These are phyloP conservation scores for Drosophila lacertosa DNA, from an alignment of 1,140 invertebrate genomes.

Conservation along the genomic window DNA sequence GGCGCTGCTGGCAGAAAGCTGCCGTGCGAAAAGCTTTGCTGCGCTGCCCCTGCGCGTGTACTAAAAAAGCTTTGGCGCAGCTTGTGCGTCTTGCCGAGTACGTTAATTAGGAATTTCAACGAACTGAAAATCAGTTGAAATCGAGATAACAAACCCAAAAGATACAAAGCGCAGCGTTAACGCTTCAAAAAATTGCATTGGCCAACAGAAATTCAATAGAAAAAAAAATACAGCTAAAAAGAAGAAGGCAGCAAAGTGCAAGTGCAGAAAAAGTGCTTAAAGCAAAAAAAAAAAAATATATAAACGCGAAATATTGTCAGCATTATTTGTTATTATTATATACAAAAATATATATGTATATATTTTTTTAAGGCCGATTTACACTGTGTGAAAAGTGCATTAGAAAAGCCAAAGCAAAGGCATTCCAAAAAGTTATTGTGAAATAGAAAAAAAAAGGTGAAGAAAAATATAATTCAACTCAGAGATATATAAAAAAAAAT, in stretches of 20 bases:
- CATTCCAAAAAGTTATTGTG: constrained; percentile 40
- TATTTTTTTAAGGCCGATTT: constrained; percentile 24
- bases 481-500: constrained; percentile 32
- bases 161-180: constrained; percentile 60
- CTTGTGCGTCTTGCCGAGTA: constrained; percentile 53
- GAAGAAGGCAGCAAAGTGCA: constrained; percentile 45
- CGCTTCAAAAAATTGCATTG: constrained; percentile 32
- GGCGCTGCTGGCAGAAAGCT: constrained; percentile 17
- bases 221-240: constrained; percentile 34
- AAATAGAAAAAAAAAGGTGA: constrained; percentile 12
- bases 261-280: constrained; percentile 30
- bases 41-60: constrained; percentile 41
- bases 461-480: constrained; percentile 3
- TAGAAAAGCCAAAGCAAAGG: constrained; percentile 21
- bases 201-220: constrained; percentile 17
- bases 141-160: constrained; percentile 79
- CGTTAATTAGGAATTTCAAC: constrained; percentile 77
- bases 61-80: constrained; percentile 60
- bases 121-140: constrained; percentile 77
- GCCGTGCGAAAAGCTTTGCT: constrained; percentile 11
- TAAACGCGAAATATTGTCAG: constrained; percentile 17
- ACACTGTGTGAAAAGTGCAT: constrained; percentile 23
- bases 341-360: constrained; percentile 13
- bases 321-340: constrained; percentile 42
- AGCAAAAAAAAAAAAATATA: constrained; percentile 44